Conservation (phyloP, 2,888 invertebrate genomes). For the Xestoiulus laeticollis region DNA sequence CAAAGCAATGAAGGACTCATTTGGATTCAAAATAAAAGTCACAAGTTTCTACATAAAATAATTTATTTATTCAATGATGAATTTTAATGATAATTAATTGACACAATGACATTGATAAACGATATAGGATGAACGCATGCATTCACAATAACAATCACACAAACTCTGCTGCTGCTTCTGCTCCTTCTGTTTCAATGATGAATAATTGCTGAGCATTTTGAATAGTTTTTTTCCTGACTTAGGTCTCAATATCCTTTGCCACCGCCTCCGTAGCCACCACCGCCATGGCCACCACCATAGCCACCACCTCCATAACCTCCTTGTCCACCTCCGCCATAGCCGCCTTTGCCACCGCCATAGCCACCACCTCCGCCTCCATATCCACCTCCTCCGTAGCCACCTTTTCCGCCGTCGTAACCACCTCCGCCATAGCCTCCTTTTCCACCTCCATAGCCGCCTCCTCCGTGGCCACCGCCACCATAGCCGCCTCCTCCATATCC, state of each 20-base stretch:
- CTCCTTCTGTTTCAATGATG: not conserved
- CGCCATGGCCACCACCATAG: not conserved
- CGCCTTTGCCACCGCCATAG: conserved; percentile 27
- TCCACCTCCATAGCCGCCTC: too few relatives aligned
- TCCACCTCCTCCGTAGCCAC: conserved; percentile 39
- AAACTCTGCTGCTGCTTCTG: not conserved
- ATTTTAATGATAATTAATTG: conserved; percentile 11
- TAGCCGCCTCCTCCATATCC: not conserved
- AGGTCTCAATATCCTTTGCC: conserved; percentile 38
- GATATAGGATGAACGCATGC: conserved; percentile 14
- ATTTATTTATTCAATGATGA: conserved; percentile 9
- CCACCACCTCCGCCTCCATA: conserved; percentile 32
- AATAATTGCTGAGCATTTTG: conserved; percentile 35
- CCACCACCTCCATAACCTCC: not conserved
- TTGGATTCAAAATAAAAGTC: not conserved
- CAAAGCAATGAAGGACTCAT: too few relatives aligned
- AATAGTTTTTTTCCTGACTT: conserved; percentile 16
- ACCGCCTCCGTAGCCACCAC: conserved; percentile 38
- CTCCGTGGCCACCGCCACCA: not conserved
- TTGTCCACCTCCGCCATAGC: conserved; percentile 32
- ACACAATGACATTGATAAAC: conserved; percentile 8
- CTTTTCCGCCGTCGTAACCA: not conserved
- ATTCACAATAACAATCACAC: conserved; percentile 28
- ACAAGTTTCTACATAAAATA: not conserved
- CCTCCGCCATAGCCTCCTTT: conserved; percentile 27